Base-by-base conservation (phyloP, 2,888 invertebrate species). In the Agrochola circellaris region DNA sequence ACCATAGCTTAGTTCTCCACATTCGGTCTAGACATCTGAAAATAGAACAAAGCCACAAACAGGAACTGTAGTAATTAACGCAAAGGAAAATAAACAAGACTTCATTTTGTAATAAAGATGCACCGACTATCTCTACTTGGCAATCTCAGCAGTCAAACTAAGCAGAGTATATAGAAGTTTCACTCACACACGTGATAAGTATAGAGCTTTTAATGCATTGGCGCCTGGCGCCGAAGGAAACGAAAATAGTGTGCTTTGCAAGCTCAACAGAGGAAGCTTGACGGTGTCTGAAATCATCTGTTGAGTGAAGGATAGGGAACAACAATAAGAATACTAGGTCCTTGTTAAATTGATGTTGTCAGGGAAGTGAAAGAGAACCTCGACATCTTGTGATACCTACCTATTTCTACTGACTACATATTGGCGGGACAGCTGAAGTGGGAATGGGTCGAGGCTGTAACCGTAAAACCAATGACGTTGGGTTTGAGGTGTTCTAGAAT, bases 61-160 rank as follows among this genome's bases (percentile, higher is more conserved):
- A 84, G 84, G 85, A 87, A 84, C 87, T 78, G 75, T 74, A 78
- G 77, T 86, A 89, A 87, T 89, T 88, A 85, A 80, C 73, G 56
- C 74, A 71, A 89, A 82, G 73, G 79, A 65, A 82, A 88, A 83
- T 85, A 88, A 86, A 79, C 79, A 78, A 84, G 64, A 78, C 64
- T 87, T 67, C 77, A 68, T 84, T 78, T 84, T 78, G 87, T 84
- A 84, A 85, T 87, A 85, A 87, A 85, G 87, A 85, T 86, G 87
- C 74, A 73, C 69, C 3, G 48, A 45, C 70, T 86, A 90, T 90
- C 90, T 85, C n/a, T 84, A 80, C 85, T 81, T 77, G 81, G 91
- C 86, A 87, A 90, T 90, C 91, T 89, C 73, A 26, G 82, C 15
- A 23, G n/a, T 9, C 17, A 23, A n/a, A 70, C 20, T 0, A 17